phyloP scores from a whole-genome alignment of 2,797 vertebrate species.

The Artibeus jamaicensis region DNA sequence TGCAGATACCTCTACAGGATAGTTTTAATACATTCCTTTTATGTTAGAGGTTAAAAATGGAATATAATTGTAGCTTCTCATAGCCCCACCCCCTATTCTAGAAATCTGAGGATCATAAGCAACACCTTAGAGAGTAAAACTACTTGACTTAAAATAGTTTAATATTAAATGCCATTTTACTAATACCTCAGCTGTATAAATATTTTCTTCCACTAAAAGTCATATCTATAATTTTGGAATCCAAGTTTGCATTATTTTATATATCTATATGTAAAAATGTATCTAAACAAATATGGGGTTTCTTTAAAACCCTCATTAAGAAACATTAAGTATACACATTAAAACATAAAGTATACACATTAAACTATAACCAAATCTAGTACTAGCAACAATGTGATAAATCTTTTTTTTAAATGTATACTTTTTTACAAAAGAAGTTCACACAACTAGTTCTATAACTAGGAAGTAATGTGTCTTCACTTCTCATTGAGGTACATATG shows the following conservation, averaged over 20 bases:
- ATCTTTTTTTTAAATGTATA: constrained; percentile 53
- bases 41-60: constrained; percentile 21
- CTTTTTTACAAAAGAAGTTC: constrained; percentile 63
- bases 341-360: not conserved
- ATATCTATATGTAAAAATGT: constrained; percentile 21
- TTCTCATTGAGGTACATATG: constrained; percentile 69
- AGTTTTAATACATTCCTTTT: constrained; percentile 63
- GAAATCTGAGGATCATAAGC: constrained; percentile 73
- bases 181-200: constrained; percentile 53
- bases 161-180: constrained; percentile 73
- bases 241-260: not conserved
- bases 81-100: constrained; percentile 63
- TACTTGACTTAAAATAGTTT: constrained; percentile 61
- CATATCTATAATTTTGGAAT: not conserved
- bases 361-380: constrained; percentile 42
- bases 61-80: constrained; percentile 60
- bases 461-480: constrained; percentile 50
- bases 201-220: constrained; percentile 41
- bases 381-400: not conserved
- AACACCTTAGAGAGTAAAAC: constrained; percentile 70
- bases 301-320: constrained; percentile 39
- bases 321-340: not conserved
- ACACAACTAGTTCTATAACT: constrained; percentile 66
- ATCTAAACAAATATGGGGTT: constrained; percentile 1
- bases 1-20: constrained; percentile 65